phyloP scores from a whole-genome alignment of 2,113 vertebrate genomes.

The Alosa alosa region DNA sequence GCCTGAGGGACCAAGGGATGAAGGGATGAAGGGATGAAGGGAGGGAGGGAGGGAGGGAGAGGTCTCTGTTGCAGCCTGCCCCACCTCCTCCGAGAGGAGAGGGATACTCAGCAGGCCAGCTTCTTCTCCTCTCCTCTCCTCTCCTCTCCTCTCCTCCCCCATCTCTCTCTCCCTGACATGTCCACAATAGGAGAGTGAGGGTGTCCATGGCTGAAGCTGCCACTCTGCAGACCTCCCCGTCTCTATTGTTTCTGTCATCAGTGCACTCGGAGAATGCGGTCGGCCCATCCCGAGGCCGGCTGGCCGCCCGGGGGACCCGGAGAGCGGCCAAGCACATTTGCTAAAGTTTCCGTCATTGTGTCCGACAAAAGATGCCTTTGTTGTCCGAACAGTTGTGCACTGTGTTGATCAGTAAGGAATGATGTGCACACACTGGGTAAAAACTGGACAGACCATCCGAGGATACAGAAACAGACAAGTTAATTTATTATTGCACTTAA shows the following conservation, averaged over 20 bases:
- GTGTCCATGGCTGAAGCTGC: slow-evolving; percentile 5
- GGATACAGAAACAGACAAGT: not conserved
- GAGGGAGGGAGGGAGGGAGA: not conserved
- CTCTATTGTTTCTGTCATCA: slow-evolving; percentile 10
- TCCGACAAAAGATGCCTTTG: slow-evolving; percentile 19
- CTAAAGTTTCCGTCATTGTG: slow-evolving; percentile 9
- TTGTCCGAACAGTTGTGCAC: slow-evolving; percentile 25
- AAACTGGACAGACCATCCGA: not conserved
- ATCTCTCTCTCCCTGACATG: not conserved
- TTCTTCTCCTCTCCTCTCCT: not conserved
- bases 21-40: not conserved
- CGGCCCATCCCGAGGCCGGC: not conserved
- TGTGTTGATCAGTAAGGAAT: not conserved
- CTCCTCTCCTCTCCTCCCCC: not conserved
- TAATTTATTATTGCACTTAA: slow-evolving; percentile 23
- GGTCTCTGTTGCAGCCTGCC: not conserved
- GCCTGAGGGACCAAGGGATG: not conserved
- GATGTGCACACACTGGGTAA: not conserved
- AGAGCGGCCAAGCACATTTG: slow-evolving; percentile 26
- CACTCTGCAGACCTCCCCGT: slow-evolving; percentile 1
- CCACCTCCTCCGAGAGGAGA: not conserved
- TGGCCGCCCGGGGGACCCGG: not conserved
- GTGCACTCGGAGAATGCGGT: not conserved
- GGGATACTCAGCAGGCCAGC: not conserved
- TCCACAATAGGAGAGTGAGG: not conserved